Evolutionary conservation across 2,888 invertebrate species (phyloP).

Genomic region (Notocelia uddmanniana): DNA sequence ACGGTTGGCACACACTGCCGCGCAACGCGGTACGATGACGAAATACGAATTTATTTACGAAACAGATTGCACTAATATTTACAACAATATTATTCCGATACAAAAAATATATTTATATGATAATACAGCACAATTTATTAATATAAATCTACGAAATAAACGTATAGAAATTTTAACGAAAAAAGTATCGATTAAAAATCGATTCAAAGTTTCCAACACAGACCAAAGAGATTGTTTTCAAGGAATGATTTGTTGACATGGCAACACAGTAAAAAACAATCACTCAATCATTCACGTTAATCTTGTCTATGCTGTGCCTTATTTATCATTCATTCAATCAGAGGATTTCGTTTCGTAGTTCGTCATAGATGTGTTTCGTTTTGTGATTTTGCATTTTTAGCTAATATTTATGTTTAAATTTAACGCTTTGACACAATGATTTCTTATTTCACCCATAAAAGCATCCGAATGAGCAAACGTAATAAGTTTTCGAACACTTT

Average conservation of each 20-base stretch:
- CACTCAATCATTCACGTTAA: constrained; percentile 39
- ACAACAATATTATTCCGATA: not conserved
- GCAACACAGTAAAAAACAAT: constrained; percentile 4
- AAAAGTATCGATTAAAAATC: constrained; percentile 33
- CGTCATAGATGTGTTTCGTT: constrained; percentile 71
- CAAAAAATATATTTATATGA: not conserved
- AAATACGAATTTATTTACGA: constrained; percentile 15
- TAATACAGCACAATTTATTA: not conserved
- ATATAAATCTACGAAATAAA: not conserved
- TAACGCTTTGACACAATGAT: constrained; percentile 70
- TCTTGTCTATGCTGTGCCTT: constrained; percentile 40
- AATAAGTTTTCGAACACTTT: constrained; percentile 65
- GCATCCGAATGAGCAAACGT: constrained; percentile 59
- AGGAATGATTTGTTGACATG: not conserved
- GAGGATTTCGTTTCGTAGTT: constrained; percentile 71
- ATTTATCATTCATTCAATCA: constrained; percentile 46
- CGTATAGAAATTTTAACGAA: not conserved
- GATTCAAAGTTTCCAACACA: too few relatives aligned
- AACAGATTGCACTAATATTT: not conserved
- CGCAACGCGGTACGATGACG: constrained; percentile 4
- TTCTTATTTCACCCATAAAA: constrained; percentile 61
- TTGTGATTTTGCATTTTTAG: constrained; percentile 69
- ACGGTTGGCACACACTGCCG: constrained; percentile 35
- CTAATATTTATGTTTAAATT: constrained; percentile 65
- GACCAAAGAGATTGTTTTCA: too few relatives aligned